phyloP scores from a whole-genome alignment of 1,140 invertebrate species.

The Battus philenor region DNA sequence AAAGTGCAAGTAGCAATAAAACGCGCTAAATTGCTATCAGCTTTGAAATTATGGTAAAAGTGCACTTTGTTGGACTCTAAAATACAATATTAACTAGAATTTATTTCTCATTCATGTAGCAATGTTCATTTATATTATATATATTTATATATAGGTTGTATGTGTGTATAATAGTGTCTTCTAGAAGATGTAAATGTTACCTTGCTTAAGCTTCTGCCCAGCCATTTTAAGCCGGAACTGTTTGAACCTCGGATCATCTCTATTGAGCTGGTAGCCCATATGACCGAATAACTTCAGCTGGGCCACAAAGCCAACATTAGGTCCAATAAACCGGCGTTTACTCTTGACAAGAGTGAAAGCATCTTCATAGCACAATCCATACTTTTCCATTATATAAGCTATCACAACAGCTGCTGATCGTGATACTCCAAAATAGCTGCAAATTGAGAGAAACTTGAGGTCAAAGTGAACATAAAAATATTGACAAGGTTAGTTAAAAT shows the following conservation, averaged over 20 bases:
- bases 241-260: conserved; percentile 83
- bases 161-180: too few relatives aligned
- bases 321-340: conserved; percentile 81
- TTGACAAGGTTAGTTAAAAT: too few relatives aligned
- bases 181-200: too few relatives aligned
- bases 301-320: conserved; percentile 85
- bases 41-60: too few relatives aligned
- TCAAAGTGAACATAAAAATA: background rate
- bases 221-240: conserved; percentile 86
- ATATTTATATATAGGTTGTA: too few relatives aligned
- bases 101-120: too few relatives aligned
- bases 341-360: conserved; percentile 82
- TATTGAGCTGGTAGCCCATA: conserved; percentile 85
- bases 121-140: too few relatives aligned
- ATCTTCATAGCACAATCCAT: conserved; percentile 81
- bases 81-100: too few relatives aligned
- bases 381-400: conserved; percentile 90
- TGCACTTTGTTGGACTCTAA: too few relatives aligned
- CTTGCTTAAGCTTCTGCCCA: conserved; percentile 87
- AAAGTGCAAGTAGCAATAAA: too few relatives aligned
- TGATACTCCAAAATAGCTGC: conserved; percentile 89
- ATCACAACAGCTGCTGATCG: conserved; percentile 89
- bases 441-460: conserved; percentile 12
- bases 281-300: conserved; percentile 86
- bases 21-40: too few relatives aligned